Percentiles rank a stretch among this genome's conserved stretches.
phyloP scores from a whole-genome alignment of 2,888 invertebrate genomes.

The Ichneumoninae sp. region DNA sequence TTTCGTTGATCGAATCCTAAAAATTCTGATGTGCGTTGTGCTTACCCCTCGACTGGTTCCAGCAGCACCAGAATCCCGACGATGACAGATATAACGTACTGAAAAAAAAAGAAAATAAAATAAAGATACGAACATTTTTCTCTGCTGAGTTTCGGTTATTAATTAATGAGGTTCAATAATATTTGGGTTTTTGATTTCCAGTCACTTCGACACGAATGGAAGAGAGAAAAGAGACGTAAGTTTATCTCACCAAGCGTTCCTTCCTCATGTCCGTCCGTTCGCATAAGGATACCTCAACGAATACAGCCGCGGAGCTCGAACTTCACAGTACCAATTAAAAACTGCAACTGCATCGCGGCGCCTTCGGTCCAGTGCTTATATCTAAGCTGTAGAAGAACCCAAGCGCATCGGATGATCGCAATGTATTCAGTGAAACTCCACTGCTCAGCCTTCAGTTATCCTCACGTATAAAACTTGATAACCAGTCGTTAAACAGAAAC shows the following conservation, averaged over 20 bases:
- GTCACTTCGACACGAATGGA: background rate
- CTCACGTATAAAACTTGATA: background rate
- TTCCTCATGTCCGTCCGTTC: conserved; percentile 68
- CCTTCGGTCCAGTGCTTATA: conserved; percentile 72
- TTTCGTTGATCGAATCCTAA: background rate
- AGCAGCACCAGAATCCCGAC: conserved; percentile 56
- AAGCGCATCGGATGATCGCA: conserved; percentile 71
- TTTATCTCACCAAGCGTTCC: conserved; percentile 74
- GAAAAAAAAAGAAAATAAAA: conserved; percentile 26
- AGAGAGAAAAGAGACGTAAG: no score
- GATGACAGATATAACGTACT: conserved; percentile 62
- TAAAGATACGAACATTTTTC: background rate
- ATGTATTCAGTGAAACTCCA: conserved; percentile 75
- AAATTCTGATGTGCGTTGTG: background rate
- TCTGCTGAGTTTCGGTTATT: no score
- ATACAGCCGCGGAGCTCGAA: conserved; percentile 13
- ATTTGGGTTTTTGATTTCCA: no score
- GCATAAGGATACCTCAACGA: conserved; percentile 11
- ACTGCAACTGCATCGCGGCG: conserved; percentile 69
- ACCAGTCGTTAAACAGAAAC: background rate
- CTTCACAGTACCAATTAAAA: conserved; percentile 62
- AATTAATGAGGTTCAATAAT: no score
- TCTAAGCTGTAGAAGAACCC: conserved; percentile 72
- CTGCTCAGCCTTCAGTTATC: conserved; percentile 55
- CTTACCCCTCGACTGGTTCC: conserved; percentile 61